Base-by-base conservation (phyloP, 1,140 invertebrate species). In the Temnothorax nylanderi region DNA sequence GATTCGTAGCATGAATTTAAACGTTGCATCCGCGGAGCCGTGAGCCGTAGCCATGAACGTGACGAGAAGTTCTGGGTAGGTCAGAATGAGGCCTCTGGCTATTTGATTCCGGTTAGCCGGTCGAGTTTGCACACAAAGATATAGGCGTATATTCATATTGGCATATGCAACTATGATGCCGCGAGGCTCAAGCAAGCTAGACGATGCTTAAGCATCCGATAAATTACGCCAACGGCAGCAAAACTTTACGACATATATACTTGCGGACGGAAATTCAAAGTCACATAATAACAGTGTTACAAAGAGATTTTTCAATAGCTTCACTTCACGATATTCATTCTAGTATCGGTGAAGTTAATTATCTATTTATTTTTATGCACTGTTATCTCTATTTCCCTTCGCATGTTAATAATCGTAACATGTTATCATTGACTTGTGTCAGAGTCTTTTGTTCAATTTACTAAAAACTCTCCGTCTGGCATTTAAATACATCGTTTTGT, bases 61-160 rank as follows among this genome's bases (percentile, higher is more conserved):
- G 11, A 49, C 37, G 75, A 88, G 87, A 86, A 81, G 60, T 78
- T 34, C 71, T 47, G 49, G 54, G 44, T 64, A 82, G 88, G 76
- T 87, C 64, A 75, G 51, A 32, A 87, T 41, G 76, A 62, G 58
- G 71, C 88, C 88, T 34, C 71, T n/a, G 69, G 88, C 84, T 90
- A 84, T 90, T 87, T 90, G 78, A 44, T 62, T 37, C 56, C 7
- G n/a, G 69, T 84, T 84, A 75, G 8, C 18, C 21, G 26, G 41
- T 60, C 41, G 26, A 10, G 41, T 75, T 58, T 84, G 69, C 54
- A 49, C 2, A 84, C 54, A 18, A 74, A 34, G 51, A 21, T 72
- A 60, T 60, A 75, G 51, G 26, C 54, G 41, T 37, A 44, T 34
- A 72, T 82, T 82, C 78, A 82, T 82, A 82, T 84, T 84, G 54